Percentiles rank a stretch among this genome's conserved stretches.
Conservation (phyloP, 2,797 vertebrate genomes). For the Salarias fasciatus region DNA sequence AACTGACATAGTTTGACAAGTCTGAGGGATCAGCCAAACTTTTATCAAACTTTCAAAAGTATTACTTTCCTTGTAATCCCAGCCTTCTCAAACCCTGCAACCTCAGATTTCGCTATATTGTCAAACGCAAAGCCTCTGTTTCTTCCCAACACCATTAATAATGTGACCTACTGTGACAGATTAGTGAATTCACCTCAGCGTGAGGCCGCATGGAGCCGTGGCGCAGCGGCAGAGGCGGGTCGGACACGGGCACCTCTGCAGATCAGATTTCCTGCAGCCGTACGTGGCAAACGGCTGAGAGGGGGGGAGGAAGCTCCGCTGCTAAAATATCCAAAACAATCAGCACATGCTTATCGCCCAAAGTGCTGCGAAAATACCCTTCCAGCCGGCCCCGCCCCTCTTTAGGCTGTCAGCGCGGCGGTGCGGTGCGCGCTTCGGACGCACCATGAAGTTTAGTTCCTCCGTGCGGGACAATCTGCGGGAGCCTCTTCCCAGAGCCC, state of each 20-base stretch:
- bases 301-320: not conserved
- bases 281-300: conserved; percentile 70
- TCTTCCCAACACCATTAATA: not conserved
- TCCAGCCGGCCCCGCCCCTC: conserved; percentile 49
- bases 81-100: no score
- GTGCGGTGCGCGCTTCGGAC: conserved; percentile 14
- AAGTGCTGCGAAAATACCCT: not conserved
- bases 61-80: no score
- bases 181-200: not conserved
- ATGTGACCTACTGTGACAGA: conserved; percentile 7
- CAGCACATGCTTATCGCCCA: not conserved
- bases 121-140: no score
- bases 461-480: not conserved
- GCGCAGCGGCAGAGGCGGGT: conserved; percentile 36
- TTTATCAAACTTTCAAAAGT: no score
- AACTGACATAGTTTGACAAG: no score
- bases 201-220: conserved; percentile 9
- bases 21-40: no score
- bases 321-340: not conserved
- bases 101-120: no score
- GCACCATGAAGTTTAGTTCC: not conserved
- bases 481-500: not conserved
- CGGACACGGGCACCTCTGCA: conserved; percentile 50
- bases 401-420: conserved; percentile 51
- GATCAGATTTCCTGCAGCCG: conserved; percentile 75